These are phyloP conservation scores for Rhinoraja longicauda DNA, from an alignment of 2,797 vertebrate genomes.

Conservation along the genomic window DNA sequence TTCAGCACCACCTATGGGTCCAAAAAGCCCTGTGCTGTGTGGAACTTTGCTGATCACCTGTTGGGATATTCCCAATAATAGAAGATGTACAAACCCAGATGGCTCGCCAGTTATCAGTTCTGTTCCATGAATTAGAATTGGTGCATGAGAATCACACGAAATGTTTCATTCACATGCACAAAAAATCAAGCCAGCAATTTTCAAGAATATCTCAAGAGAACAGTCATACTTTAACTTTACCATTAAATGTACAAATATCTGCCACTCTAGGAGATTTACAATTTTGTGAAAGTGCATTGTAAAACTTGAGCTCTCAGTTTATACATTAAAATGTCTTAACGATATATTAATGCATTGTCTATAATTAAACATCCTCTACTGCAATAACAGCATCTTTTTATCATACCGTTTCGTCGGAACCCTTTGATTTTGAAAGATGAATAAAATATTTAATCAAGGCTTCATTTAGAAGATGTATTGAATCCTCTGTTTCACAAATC, in stretches of 20 bases:
- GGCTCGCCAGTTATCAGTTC: too few species aligned
- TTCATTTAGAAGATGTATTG: neutral
- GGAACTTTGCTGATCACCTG: too few species aligned
- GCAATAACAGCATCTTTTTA: neutral
- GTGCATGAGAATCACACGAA: neutral
- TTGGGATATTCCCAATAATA: too few species aligned
- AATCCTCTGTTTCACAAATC: neutral
- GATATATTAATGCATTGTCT: neutral
- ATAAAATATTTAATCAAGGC: neutral
- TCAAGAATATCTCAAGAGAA: neutral
- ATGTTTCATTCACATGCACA: too few species aligned
- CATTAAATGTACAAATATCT: neutral
- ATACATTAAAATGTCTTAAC: neutral
- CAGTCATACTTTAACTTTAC: neutral
- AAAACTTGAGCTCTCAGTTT: neutral
- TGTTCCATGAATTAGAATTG: neutral
- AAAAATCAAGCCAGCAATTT: neutral
- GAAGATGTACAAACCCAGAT: too few species aligned
- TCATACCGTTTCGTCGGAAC: neutral
- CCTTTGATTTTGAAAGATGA: neutral
- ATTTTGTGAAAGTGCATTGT: neutral
- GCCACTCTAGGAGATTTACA: neutral
- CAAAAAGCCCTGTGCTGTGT: too few species aligned
- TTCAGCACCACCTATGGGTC: too few species aligned
- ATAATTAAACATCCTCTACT: neutral